Percentiles rank a stretch among this genome's conserved stretches.
phyloP scores from a whole-genome alignment of 1,140 invertebrate species.

The Drosophila orosa region DNA sequence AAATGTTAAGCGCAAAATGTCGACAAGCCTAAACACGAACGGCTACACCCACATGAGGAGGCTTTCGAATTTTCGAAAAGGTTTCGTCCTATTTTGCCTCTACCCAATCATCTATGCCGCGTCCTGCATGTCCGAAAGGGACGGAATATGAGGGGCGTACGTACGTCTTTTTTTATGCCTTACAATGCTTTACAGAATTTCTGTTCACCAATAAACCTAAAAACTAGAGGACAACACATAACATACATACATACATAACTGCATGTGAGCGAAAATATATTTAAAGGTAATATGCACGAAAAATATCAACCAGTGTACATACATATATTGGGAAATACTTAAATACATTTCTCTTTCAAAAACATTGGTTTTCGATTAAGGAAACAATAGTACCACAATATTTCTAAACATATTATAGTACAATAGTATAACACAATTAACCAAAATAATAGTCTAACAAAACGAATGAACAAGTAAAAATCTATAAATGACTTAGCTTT shows the following conservation, averaged over 20 bases:
- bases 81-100: constrained; percentile 45
- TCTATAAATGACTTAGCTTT: too few species aligned
- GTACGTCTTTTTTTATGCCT: constrained; percentile 6
- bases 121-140: constrained; percentile 21
- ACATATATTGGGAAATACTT: neutral
- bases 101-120: neutral
- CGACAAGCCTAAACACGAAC: constrained; percentile 54
- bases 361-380: too few species aligned
- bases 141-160: constrained; percentile 13
- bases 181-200: constrained; percentile 11
- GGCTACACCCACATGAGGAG: constrained; percentile 44
- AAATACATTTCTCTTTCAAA: neutral
- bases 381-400: too few species aligned
- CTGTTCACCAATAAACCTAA: constrained; percentile 12
- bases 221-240: neutral
- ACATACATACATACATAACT: neutral
- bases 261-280: neutral
- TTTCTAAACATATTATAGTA: too few species aligned
- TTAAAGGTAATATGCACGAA: constrained; percentile 42
- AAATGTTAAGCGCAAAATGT: constrained; percentile 45
- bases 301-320: neutral
- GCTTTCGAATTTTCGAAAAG: constrained; percentile 9
- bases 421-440: too few species aligned
- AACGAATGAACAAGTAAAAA: too few species aligned
- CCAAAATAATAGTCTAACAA: too few species aligned